Base-by-base conservation (phyloP, 2,888 invertebrate species). In the Iphiclides podalirius region DNA sequence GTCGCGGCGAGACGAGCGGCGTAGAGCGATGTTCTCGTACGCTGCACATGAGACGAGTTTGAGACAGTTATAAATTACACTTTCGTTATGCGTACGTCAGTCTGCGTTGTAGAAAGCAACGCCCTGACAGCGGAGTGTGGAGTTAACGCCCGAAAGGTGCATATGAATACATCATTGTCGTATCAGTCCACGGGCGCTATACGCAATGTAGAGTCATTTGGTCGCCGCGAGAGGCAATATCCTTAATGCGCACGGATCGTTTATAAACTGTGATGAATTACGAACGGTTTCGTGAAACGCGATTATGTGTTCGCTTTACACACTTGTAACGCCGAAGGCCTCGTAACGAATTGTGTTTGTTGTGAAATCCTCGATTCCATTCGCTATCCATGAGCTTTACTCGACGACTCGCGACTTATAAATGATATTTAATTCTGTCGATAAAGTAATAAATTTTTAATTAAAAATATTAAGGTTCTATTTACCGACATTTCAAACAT, bases 111-210 rank as follows among this genome's bases (percentile, higher is more conserved):
- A 62, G 66, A 67, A 70, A 69, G 69, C 60, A 60, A 70, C 63
- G 66, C 64, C 60, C 56, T 60, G 58, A 56, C 44, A 54, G 52
- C 48, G 38, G 42, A 33, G 49, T 39, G 50, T 50, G 35, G 38
- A 39, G 42, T 48, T 38, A 46, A 49, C 38, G 47, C 26, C 13
- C 35, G 16, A 13, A 16, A 15, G 28, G 12, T 15, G 41, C 48
- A 11, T 20, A 34, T 17, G 44, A 55, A 75, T 77, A 72, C 70
- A 77, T 78, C 75, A 75, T 70, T 72, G 72, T 75, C 75, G 67
- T 62, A 72, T 68, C 64, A 64, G 58, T 64, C 63, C 64, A 60
- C 59, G 60, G 66, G 66, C 64, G 67, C 57, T 65, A 64, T 62
- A 55, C 37, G 58, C 46, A 47, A 51, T 56, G 57, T 45, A 28